Evolutionary conservation across 2,797 vertebrate genomes (phyloP), one percentile per base, ranked within the genome.

Genomic region (Takifugu rubripes): DNA sequence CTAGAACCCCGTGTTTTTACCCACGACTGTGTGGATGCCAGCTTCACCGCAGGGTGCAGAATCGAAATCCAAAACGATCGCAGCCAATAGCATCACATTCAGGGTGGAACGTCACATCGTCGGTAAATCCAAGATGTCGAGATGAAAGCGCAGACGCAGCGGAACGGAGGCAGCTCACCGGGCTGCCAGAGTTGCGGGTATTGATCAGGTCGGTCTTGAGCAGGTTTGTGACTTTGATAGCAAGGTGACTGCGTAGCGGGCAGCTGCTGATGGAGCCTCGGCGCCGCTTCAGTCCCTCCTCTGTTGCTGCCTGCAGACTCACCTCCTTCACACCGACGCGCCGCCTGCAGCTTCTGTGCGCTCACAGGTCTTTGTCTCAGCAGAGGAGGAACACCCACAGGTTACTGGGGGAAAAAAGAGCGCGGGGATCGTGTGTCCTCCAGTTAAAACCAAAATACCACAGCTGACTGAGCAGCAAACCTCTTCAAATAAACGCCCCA

Each of bases 211-310:
- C 24, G 56, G 59, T n/a, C 65, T 25, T 25, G 49, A 53, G 69
- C 64, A 21, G 67, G 56, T 79, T 81, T 59, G 4, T 84, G 86
- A 85, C 86, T 87, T 88, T 87, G 79, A 76, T 73, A 66, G 73
- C 81, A 89, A 91, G 89, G 89, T 87, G 90, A 90, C 78, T 82
- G 86, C 74, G 66, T 77, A 70, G 27, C 27, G 27, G 27, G 27
- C 27, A 10, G 86, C 85, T 90, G 86, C 87, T 90, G 88, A 90
- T 70, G 56, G 88, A 86, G 89, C 87, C 89, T 88, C 85, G 78
- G 71, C 81, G 43, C 55, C 25, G 52, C 62, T 50, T 54, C 53
- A 6, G 58, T 61, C 27, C 64, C 62, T 72, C 65, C 74, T 81
- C 66, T 68, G 74, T 55, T 63, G 79, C 81, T 83, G 78, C 82